phyloP scores from a whole-genome alignment of 2,797 vertebrate genomes.

The Danio choprae region DNA sequence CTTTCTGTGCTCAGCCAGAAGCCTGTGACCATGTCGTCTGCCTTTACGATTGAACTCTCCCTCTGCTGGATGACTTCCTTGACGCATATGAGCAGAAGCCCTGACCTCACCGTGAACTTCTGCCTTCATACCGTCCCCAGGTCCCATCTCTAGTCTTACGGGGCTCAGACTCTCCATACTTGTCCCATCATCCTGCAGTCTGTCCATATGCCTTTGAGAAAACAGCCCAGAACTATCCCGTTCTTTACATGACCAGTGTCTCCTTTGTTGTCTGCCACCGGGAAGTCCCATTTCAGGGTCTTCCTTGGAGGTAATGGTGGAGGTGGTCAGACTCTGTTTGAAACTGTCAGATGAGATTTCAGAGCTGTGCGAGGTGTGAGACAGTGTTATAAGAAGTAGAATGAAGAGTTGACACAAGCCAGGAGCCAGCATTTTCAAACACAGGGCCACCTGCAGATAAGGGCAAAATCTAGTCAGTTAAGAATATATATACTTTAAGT shows the following conservation, averaged over 20 bases:
- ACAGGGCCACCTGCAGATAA: conserved; percentile 69
- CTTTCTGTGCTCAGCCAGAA: conserved; percentile 75
- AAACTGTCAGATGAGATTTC: conserved; percentile 65
- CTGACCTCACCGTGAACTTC: conserved; percentile 71
- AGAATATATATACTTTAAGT: background rate
- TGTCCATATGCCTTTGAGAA: conserved; percentile 65
- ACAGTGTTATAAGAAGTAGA: conserved; percentile 66
- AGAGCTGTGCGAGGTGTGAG: conserved; percentile 58
- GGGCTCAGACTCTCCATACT: conserved; percentile 78
- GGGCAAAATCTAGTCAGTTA: conserved; percentile 33
- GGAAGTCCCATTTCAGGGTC: conserved; percentile 70
- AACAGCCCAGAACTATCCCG: conserved; percentile 67
- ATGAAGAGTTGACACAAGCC: conserved; percentile 67
- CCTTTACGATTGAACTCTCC: conserved; percentile 74
- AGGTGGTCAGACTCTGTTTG: conserved; percentile 68
- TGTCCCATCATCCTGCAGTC: conserved; percentile 69
- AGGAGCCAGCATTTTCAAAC: conserved; percentile 68
- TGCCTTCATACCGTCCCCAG: conserved; percentile 59
- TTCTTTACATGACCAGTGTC: conserved; percentile 72
- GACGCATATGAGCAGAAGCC: conserved; percentile 66
- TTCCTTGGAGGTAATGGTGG: conserved; percentile 73
- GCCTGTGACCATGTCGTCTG: conserved; percentile 72
- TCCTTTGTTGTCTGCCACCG: conserved; percentile 57
- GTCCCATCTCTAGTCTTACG: conserved; percentile 75
- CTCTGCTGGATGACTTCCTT: conserved; percentile 80